Conservation (phyloP, 2,113 vertebrate genomes). For the Epinephelus lanceolatus region DNA sequence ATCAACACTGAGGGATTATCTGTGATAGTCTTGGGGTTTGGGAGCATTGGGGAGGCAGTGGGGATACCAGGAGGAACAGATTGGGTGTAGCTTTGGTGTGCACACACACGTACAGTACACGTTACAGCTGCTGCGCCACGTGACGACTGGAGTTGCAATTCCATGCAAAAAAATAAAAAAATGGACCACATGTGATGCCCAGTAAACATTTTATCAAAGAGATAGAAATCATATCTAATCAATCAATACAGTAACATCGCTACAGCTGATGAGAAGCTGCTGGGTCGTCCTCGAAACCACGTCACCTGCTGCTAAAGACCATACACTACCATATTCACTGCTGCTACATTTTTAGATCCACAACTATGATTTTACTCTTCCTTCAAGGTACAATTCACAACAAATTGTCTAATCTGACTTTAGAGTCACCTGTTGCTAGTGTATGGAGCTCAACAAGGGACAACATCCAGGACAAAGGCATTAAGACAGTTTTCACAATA, state of each 20-base stretch:
- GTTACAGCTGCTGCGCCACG: conserved; percentile 9
- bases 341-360: conserved; percentile 69
- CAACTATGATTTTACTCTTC: neutral
- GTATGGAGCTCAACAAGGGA: conserved; percentile 11
- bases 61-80: neutral
- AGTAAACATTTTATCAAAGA: conserved; percentile 41
- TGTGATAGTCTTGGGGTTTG: conserved; percentile 1
- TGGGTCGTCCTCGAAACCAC: conserved; percentile 46
- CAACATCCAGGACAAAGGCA: conserved; percentile 17
- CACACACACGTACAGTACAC: conserved; percentile 2
- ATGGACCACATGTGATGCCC: neutral
- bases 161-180: conserved; percentile 3
- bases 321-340: neutral
- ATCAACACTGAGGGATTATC: conserved; percentile 7
- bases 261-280: conserved; percentile 59
- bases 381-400: neutral
- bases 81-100: conserved; percentile 8
- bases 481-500: conserved; percentile 20
- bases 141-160: neutral
- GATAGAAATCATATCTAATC: conserved; percentile 19
- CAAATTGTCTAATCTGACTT: neutral
- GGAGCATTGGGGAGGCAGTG: neutral
- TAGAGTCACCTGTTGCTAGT: neutral
- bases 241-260: conserved; percentile 29
- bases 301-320: conserved; percentile 21